Conservation (phyloP, 2,113 vertebrate species). For the Mus spicilegus region DNA sequence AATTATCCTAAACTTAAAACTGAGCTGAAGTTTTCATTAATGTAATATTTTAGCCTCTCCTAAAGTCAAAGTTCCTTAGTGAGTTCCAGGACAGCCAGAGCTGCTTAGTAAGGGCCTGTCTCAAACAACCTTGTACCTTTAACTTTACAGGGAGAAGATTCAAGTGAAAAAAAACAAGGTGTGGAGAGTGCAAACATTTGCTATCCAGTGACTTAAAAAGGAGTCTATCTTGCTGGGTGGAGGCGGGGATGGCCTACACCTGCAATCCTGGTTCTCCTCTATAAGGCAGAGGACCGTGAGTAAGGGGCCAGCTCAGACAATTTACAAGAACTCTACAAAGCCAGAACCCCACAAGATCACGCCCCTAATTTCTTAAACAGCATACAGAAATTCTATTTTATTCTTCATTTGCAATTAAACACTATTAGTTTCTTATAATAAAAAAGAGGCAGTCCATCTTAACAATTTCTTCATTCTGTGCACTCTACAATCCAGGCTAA, state of each 20-base stretch:
- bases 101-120: background rate
- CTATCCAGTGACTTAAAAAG: conserved; percentile 45
- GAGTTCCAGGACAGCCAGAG: background rate
- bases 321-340: background rate
- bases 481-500: background rate
- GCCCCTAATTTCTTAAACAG: background rate
- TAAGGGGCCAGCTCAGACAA: background rate
- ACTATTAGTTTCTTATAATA: conserved; percentile 33
- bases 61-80: conserved; percentile 34
- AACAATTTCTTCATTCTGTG: conserved; percentile 51
- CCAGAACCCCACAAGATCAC: background rate
- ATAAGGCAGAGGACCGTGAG: background rate
- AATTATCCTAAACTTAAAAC: conserved; percentile 50
- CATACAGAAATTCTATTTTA: conserved; percentile 26
- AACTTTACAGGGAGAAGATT: background rate
- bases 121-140: conserved; percentile 41
- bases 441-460: conserved; percentile 9
- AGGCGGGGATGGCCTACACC: background rate
- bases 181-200: conserved; percentile 25
- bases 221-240: background rate
- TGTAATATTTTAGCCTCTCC: background rate
- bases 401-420: conserved; percentile 53
- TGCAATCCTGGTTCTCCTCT: background rate
- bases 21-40: background rate
- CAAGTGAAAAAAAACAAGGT: conserved; percentile 21